Evolutionary conservation across 1,140 invertebrate genomes (phyloP).

Genomic region (Caenorhabditis brenneri): DNA sequence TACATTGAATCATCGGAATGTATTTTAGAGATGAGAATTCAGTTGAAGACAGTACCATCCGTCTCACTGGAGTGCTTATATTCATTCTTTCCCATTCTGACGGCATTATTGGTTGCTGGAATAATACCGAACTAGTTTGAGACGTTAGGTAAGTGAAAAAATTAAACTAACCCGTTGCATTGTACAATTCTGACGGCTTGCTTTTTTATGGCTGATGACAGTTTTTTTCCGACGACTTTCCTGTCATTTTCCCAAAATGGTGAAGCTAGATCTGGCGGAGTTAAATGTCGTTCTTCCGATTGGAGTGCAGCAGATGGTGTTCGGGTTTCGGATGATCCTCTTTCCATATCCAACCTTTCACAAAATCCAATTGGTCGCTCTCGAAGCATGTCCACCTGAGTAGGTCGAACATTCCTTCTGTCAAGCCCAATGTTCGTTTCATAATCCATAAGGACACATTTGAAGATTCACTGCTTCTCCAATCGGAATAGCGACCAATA

Average conservation of each 20-base stretch:
- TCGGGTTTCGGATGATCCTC: conserved; percentile 74
- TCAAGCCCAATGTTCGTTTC: conserved; percentile 95
- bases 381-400: conserved; percentile 93
- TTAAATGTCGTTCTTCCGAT: conserved; percentile 63
- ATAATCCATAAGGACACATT: conserved; percentile 88
- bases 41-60: conserved; percentile 57
- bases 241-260: conserved; percentile 46
- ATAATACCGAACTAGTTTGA: too few relatives aligned
- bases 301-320: conserved; percentile 70
- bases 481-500: conserved; percentile 90
- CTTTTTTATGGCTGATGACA: conserved; percentile 28
- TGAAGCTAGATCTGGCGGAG: conserved; percentile 36
- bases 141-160: too few relatives aligned
- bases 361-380: conserved; percentile 87
- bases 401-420: conserved; percentile 82
- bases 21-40: conserved; percentile 65
- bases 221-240: conserved; percentile 60
- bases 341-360: conserved; percentile 84
- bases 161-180: conserved; percentile 44
- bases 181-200: conserved; percentile 19
- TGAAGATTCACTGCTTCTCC: conserved; percentile 88
- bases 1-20: conserved; percentile 56
- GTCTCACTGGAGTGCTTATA: not conserved
- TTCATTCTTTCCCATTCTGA: conserved; percentile 25
- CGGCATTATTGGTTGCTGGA: conserved; percentile 11